Evolutionary conservation across 2,113 vertebrate species (phyloP), one percentile per base, ranked within the genome.

Genomic region (Bostrychus sinensis): DNA sequence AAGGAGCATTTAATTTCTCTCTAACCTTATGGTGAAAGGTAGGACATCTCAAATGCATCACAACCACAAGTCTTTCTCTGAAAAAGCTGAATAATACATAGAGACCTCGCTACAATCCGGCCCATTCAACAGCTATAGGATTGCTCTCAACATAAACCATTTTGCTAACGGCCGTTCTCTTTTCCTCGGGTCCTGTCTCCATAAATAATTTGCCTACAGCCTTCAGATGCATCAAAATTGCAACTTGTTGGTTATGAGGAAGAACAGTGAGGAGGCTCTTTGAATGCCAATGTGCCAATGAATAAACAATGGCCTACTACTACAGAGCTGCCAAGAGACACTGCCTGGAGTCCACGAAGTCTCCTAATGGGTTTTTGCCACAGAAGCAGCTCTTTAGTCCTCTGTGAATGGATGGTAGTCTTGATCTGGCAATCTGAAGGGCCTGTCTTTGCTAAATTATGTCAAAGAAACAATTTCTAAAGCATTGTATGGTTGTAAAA

Each of bases 181-280:
- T 88, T n/a, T 88, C 68, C 80, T 73, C 66, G 75, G 75, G 85
- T 86, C 84, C 83, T 42, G 70, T 81, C 84, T 85, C 62, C 81
- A 87, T 89, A 83, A 91, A 92, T 90, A 89, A 91, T 91, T 90
- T 90, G 81, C 80, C 83, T 89, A 85, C 88, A 87, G 77, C 86
- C 87, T 89, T 88, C 89, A 85, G 83, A 80, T 88, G 86, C 88
- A 91, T 88, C 84, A 88, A 90, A 91, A 91, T 86, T 78, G 88
- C 88, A 90, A 88, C 84, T 86, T 88, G 88, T 87, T 89, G 86
- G 82, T 90, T 89, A 91, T 88, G 80, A 87, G 77, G 84, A 75
- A 82, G 79, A 85, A 88, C 82, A 80, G 88, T 87, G 85, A 83
- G 81, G 81, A 79, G 79, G 76, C 86, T 72, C 70, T 82, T 83